Conservation (phyloP, 2,797 vertebrate species). For the Acomys russatus region DNA sequence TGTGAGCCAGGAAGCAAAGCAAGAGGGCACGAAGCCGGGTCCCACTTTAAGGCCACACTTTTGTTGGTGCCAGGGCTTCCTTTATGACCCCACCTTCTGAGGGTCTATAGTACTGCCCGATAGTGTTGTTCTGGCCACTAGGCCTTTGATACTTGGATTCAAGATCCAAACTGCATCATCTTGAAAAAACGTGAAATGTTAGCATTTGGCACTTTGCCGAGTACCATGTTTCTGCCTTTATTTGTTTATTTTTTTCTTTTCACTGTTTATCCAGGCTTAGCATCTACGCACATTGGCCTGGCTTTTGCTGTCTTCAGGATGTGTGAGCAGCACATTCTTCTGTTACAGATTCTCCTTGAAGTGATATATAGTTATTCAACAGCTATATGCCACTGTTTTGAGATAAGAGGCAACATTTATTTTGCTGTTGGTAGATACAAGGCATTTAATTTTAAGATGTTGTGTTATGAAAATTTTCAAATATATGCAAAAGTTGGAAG, state of each 20-base stretch:
- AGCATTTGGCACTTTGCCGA: background rate
- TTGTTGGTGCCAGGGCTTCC: background rate
- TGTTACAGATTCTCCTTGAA: background rate
- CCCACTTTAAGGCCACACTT: background rate
- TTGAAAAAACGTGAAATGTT: background rate
- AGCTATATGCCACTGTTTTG: constrained; percentile 30
- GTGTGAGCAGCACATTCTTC: background rate
- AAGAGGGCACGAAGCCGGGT: background rate
- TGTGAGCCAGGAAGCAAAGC: background rate
- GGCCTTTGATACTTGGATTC: background rate
- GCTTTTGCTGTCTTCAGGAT: background rate
- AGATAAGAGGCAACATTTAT: background rate
- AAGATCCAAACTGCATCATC: background rate
- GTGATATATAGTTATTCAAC: background rate
- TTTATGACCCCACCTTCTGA: background rate
- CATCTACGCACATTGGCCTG: background rate
- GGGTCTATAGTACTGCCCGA: background rate
- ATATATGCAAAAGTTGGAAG: background rate
- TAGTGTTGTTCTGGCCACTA: background rate
- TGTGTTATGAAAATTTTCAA: constrained; percentile 46
- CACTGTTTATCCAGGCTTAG: background rate
- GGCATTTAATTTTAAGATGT: constrained; percentile 31
- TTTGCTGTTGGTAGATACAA: background rate
- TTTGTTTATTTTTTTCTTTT: background rate
- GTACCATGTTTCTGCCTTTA: background rate